Base-by-base conservation (phyloP, 2,888 invertebrate genomes). In the Neoaliturus tenellus region DNA sequence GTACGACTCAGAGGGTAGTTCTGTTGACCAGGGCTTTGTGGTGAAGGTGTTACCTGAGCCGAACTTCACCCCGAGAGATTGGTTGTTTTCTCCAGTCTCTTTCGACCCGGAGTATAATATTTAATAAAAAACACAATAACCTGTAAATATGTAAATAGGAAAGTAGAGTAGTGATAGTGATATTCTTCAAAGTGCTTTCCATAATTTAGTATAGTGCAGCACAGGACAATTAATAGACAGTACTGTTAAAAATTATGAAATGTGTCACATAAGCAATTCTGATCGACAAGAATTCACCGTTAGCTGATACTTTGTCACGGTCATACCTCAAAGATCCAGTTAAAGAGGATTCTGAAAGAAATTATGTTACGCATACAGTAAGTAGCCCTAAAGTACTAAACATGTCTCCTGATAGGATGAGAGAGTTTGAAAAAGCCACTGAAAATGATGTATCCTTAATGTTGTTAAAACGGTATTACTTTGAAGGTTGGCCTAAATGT, bases 121-220 rank as follows among this genome's bases (percentile, higher is more conserved):
- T 4, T 39, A 71, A 23, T 71, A 39, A 71, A 20, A 39, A 1
- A 2, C 1, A 23, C 25, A 39, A 20, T 10, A 2, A 71, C 4
- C n/a, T 71, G 71, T 71, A 71, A 71, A 71, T 71, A 71, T 67
- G 67, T 67, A 10, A 62, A 67, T 33, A 67, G n/a, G n/a, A n/a
- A n/a, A n/a, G n/a, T n/a, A n/a, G n/a, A n/a, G n/a, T n/a, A n/a
- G n/a, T n/a, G n/a, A n/a, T n/a, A n/a, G n/a, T n/a, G n/a, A n/a
- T n/a, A n/a, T n/a, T n/a, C n/a, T n/a, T n/a, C n/a, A n/a, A n/a
- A n/a, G n/a, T n/a, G n/a, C n/a, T n/a, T n/a, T n/a, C n/a, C n/a
- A n/a, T n/a, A n/a, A n/a, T n/a, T n/a, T n/a, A n/a, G n/a, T n/a
- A n/a, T n/a, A n/a, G n/a, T n/a, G n/a, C n/a, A n/a, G n/a, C n/a